Percentiles rank a stretch among this genome's conserved stretches.
Conservation (phyloP, 2,113 vertebrate genomes). For the Chloebia gouldiae region DNA sequence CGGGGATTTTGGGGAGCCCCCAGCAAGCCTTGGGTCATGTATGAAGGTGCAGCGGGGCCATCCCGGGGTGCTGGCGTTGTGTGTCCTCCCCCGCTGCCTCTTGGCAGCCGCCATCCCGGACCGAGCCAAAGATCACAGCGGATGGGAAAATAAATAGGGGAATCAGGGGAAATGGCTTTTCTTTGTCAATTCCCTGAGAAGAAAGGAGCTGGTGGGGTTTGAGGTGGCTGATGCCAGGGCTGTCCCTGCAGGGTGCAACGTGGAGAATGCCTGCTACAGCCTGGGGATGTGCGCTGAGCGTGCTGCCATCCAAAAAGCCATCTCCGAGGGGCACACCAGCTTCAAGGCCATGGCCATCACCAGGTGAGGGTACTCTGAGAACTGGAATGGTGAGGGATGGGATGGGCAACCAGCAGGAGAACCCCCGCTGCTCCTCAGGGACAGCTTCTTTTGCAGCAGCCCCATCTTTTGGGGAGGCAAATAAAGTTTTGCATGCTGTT, state of each 20-base stretch:
- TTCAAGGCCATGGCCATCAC: conserved; percentile 89
- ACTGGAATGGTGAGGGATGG: fast-evolving
- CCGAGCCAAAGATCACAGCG: background rate
- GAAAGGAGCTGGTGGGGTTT: background rate
- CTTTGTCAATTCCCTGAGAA: background rate
- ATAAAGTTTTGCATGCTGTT: background rate
- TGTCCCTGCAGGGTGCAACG: conserved; percentile 83
- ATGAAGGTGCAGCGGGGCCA: fast-evolving
- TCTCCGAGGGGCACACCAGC: conserved; percentile 82
- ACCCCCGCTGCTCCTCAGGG: fast-evolving
- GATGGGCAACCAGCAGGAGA: background rate
- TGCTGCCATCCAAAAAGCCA: conserved; percentile 85
- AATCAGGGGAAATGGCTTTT: background rate
- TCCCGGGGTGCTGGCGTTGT: background rate
- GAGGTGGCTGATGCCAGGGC: background rate
- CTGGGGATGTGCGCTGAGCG: conserved; percentile 88
- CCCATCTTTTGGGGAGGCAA: background rate
- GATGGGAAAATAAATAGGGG: background rate
- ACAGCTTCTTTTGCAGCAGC: background rate
- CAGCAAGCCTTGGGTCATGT: fast-evolving
- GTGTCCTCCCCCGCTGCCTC: background rate
- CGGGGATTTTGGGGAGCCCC: background rate
- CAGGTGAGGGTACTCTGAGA: conserved; percentile 66
- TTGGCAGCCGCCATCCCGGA: background rate
- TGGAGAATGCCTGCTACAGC: conserved; percentile 86